Conservation (phyloP, 2,797 vertebrate species). For the Girardinus metallicus region DNA sequence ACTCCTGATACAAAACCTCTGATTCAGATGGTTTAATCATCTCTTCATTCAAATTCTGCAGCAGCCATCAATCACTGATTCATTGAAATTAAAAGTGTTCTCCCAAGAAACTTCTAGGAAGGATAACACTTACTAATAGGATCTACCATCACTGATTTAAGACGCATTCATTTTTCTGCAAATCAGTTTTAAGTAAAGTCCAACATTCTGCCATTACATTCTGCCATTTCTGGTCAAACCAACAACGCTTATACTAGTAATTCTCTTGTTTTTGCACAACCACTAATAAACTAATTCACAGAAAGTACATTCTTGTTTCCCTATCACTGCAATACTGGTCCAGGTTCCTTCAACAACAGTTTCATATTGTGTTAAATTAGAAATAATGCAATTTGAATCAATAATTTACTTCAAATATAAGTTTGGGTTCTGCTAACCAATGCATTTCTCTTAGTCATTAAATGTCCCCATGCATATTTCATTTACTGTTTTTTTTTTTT, state of each 20-base stretch:
- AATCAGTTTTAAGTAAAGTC: not conserved
- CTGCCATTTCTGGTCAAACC: not conserved
- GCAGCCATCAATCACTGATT: constrained; percentile 1
- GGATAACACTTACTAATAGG: not conserved
- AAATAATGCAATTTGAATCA: not conserved
- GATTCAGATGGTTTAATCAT: not conserved
- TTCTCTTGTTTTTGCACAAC: not conserved
- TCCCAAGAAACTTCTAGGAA: not conserved
- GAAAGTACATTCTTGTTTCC: not conserved
- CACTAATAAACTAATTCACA: not conserved
- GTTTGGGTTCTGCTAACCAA: not conserved
- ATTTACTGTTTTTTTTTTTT: not conserved
- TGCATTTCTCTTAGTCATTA: not conserved
- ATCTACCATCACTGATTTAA: not conserved
- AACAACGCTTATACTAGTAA: not conserved
- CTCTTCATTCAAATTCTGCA: not conserved
- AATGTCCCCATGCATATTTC: not conserved
- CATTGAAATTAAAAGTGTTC: not conserved
- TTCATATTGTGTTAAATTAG: not conserved
- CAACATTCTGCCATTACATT: not conserved
- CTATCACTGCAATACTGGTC: not conserved
- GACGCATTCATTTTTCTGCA: not conserved
- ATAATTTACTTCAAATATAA: not conserved
- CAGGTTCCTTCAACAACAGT: not conserved
- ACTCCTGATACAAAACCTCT: not conserved